Evolutionary conservation across 1,140 invertebrate genomes (phyloP), one percentile per base, ranked within the genome.

Genomic region (Drosophila serrata): DNA sequence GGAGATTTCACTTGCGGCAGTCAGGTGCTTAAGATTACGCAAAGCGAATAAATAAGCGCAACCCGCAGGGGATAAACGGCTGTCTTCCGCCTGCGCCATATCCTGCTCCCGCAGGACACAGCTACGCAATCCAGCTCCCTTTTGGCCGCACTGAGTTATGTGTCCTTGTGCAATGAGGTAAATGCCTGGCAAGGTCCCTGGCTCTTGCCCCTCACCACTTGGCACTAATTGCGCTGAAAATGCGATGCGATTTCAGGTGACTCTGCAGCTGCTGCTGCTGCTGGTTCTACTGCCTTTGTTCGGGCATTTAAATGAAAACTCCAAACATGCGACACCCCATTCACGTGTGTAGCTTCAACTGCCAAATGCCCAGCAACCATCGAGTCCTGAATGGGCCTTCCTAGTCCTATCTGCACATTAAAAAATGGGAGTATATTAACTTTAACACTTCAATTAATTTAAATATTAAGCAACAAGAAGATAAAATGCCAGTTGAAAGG

Each of bases 1-100:
- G 48, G 77, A 76, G 63, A 65, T 84, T 69, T 67, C 55, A 73
- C 51, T 77, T 77, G 70, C 76, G 62, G 63, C 24, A 45, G 69
- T 51, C 62, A 79, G 69, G 79, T 82, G 62, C 79, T 82, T 75
- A 63, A 72, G 70, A 58, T 63, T 72, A 87, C 62, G 65, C 64
- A 65, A 57, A 75, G 64, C 57, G 79, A 74, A 73, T 79, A 74
- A 75, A 76, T 87, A 86, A 86, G 67, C 79, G 49, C 60, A 31
- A 49, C 59, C 65, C 46, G 69, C 75, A 70, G 53, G 67, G 55
- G 58, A 63, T 69, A 79, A 79, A 35, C 75, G 64, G 45, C 42
- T 61, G 42, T 24, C 62, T 59, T 27, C 49, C 64, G 33, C 27
- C 45, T 37, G 49, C 46, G 37, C 62, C 48, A 53, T 29, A 39